Base-by-base conservation (phyloP, 2,113 vertebrate genomes). In the Percopsis transmontana region DNA sequence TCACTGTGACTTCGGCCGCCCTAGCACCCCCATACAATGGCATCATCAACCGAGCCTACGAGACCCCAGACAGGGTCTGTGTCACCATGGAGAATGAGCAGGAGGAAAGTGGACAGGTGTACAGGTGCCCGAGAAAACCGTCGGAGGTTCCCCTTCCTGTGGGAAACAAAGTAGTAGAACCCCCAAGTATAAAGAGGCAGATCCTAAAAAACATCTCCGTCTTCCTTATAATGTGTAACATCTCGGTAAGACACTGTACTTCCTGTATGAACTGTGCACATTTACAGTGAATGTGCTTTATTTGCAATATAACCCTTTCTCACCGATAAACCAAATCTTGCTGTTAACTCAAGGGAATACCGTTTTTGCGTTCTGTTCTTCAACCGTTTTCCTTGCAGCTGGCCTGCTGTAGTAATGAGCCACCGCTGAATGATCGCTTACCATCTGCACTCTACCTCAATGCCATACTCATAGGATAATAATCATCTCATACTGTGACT, bases 151-250 rank as follows among this genome's bases (percentile, higher is more conserved):
- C 71, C 1, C 81, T 80, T 15, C 65, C 86, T 14, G 51, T 64
- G 1, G 81, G 55, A 40, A 72, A 56, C 7, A 70, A 74, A 21
- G 64, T 73, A 1, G 72, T 14, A 0, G 77, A 85, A 9, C 83
- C 60, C 14, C 73, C 83, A 15, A 89, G 87, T 44, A 73, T 77
- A 64, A 94, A 92, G 87, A 93, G 94, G 33, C 92, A 89, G 68
- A 77, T 95, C 71, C 86, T 98, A 58, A 96, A 94, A 87, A 99
- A 98, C 60, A 92, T 98, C 0, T 85, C 94, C 0, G 92, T 95
- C 2, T 98, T 99, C 81, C 77, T 98, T 62, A 94, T 98, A 72
- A 93, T 99, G 74, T 91, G 90, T 80, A 94, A 94, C 71, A 82
- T 92, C 72, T 93, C 92, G 54, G 93, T 94, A 84, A 90, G 91